A percentile compares a stretch with the other conserved stretches of the same genome.
Evolutionary conservation across 1,140 invertebrate genomes (phyloP).

Genomic region (Zophobas atratus): DNA sequence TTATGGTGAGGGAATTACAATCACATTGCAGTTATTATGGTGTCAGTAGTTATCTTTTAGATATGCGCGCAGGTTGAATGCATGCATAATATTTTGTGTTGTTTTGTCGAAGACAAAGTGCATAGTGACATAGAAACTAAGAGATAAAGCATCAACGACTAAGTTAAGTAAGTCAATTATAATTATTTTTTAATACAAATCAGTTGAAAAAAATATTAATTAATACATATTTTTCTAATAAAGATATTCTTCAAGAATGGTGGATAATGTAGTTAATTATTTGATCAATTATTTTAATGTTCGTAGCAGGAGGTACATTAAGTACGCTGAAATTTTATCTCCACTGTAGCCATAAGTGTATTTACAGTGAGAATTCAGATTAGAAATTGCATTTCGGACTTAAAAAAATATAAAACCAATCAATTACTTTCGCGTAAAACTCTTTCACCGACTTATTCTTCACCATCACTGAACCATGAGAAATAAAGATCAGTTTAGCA

Average conservation of each 20-base stretch:
- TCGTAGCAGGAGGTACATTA: no score
- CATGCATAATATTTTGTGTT: conserved; percentile 15
- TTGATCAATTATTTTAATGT: no score
- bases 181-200: no score
- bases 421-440: conserved; percentile 21
- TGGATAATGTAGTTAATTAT: no score
- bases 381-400: not conserved
- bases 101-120: not conserved
- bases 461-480: not conserved
- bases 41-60: conserved; percentile 31
- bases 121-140: not conserved
- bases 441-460: not conserved
- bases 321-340: no score
- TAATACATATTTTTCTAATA: no score
- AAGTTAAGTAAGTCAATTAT: no score
- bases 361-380: no score
- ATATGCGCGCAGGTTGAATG: conserved; percentile 39
- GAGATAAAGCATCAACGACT: no score
- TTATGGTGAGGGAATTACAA: conserved; percentile 30
- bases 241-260: no score
- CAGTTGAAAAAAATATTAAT: no score
- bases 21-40: conserved; percentile 15
- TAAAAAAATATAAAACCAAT: not conserved
- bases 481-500: conserved; percentile 15
- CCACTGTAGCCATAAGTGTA: no score